Percentiles rank a stretch among this genome's conserved stretches.
phyloP scores from a whole-genome alignment of 2,888 invertebrate species.

The Hoplodrina blanda region DNA sequence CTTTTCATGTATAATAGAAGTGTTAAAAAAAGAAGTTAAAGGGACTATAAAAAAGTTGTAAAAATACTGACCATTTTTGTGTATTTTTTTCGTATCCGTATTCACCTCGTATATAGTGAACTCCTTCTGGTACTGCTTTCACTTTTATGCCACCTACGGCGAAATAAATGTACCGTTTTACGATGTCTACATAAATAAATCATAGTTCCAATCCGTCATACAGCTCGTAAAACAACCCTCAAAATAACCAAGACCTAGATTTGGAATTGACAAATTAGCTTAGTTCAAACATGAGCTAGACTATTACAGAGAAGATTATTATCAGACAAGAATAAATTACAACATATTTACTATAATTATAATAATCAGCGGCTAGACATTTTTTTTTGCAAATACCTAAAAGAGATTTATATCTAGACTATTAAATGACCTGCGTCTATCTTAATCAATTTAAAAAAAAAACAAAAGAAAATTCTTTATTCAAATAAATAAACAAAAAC shows the following conservation, averaged over 20 bases:
- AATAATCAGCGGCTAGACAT: conserved; percentile 5
- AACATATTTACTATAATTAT: conserved; percentile 12
- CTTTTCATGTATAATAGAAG: conserved; percentile 19
- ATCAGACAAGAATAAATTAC: conserved; percentile 28
- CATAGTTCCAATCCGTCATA: conserved; percentile 21
- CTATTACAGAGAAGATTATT: conserved; percentile 9
- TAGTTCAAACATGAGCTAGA: conserved; percentile 15
- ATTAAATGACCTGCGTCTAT: conserved; percentile 12
- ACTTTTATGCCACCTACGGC: conserved; percentile 37
- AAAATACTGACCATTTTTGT: conserved; percentile 42
- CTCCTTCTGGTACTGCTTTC: conserved; percentile 29
- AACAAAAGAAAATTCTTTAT: conserved; percentile 4
- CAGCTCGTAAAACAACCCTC: conserved; percentile 24
- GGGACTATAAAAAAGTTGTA: conserved; percentile 50
- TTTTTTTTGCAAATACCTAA: neutral
- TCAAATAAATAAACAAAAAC: conserved; percentile 14
- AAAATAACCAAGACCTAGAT: conserved; percentile 23
- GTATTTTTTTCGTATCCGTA: conserved; percentile 28
- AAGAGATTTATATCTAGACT: neutral
- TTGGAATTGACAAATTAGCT: conserved; percentile 39
- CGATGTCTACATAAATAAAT: conserved; percentile 41
- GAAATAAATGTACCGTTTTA: conserved; percentile 47
- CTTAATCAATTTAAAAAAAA: conserved; percentile 14
- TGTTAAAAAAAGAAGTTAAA: conserved; percentile 49
- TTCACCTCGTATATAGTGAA: conserved; percentile 20